phyloP scores from a whole-genome alignment of 2,888 invertebrate genomes.

The Nymphalis urticae region DNA sequence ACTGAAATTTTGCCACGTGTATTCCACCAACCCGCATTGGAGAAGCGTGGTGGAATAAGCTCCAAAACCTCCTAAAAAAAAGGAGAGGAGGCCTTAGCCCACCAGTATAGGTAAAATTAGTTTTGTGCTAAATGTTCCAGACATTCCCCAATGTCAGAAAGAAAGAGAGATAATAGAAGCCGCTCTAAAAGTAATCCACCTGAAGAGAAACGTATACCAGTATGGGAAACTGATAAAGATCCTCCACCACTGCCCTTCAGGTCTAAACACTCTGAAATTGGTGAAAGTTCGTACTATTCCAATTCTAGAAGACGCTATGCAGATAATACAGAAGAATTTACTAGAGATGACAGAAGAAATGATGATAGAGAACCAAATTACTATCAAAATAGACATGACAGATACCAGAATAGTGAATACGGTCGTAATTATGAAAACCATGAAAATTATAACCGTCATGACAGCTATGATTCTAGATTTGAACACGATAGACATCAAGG shows the following conservation, averaged over 20 bases:
- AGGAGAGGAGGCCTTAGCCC: too few relatives aligned
- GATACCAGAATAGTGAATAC: conserved; percentile 44
- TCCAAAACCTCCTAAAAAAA: too few relatives aligned
- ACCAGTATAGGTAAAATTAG: too few relatives aligned
- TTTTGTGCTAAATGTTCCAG: conserved; percentile 45
- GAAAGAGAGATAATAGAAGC: conserved; percentile 50
- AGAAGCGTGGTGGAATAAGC: too few relatives aligned
- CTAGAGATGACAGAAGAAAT: conserved; percentile 38
- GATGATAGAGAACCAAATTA: conserved; percentile 47
- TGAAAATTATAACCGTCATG: conserved; percentile 32
- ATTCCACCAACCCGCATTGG: too few relatives aligned
- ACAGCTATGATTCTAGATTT: conserved; percentile 46
- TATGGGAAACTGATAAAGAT: conserved; percentile 57
- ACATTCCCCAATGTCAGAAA: conserved; percentile 57
- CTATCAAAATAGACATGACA: conserved; percentile 49
- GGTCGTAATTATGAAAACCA: conserved; percentile 33
- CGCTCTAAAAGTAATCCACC: conserved; percentile 61
- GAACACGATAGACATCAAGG: conserved; percentile 44
- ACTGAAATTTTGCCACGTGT: too few relatives aligned
- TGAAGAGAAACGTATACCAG: conserved; percentile 52
- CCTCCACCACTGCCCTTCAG: conserved; percentile 39
- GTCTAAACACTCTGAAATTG: conserved; percentile 44
- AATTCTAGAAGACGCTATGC: conserved; percentile 29
- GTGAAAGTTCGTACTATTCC: conserved; percentile 44
- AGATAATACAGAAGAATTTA: conserved; percentile 12